Conservation (phyloP, 2,113 vertebrate genomes). For the Phylloscopus trochilus region DNA sequence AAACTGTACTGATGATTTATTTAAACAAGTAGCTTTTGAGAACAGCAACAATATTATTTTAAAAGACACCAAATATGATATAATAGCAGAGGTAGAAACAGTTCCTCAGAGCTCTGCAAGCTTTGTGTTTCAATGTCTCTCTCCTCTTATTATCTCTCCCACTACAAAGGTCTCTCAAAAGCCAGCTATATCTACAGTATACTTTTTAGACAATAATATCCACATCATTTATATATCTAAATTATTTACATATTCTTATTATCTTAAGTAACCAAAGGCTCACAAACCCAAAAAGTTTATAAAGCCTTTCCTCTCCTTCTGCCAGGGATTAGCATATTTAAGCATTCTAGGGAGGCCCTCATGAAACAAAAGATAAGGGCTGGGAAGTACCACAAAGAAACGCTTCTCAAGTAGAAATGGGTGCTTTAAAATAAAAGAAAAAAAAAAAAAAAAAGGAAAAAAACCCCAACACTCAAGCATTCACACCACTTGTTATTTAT, state of each 20-base stretch:
- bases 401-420: constrained; percentile 6
- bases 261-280: constrained; percentile 15
- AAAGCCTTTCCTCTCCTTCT: constrained; percentile 18
- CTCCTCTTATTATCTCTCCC: not conserved
- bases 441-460: accelerated
- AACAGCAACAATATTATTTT: not conserved
- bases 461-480: not conserved
- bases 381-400: constrained; percentile 30
- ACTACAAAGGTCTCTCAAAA: not conserved
- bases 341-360: constrained; percentile 11
- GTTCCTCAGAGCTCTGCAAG: not conserved
- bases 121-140: not conserved
- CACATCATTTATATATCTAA: not conserved
- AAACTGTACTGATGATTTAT: not conserved
- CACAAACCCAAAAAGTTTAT: not conserved
- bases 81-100: not conserved
- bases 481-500: not conserved
- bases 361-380: constrained; percentile 48
- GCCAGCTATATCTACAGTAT: not conserved
- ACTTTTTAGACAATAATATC: not conserved
- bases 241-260: constrained; percentile 30
- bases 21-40: not conserved
- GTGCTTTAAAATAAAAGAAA: constrained; percentile 18
- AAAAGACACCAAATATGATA: not conserved
- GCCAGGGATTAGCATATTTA: constrained; percentile 50